Evolutionary conservation across 2,113 vertebrate genomes (phyloP).

Genomic region (Daubentonia madagascariensis): DNA sequence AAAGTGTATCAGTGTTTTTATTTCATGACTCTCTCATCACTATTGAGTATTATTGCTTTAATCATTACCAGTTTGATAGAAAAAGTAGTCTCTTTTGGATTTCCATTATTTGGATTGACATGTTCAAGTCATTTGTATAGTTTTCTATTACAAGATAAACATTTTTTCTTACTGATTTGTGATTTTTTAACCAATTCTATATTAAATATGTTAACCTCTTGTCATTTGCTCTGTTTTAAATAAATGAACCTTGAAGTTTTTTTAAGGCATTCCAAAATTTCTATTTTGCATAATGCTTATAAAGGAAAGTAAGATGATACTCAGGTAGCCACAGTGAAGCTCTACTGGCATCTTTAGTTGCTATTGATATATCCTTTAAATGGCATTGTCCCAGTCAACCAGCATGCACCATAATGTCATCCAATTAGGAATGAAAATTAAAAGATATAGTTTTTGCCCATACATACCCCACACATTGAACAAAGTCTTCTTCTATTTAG

Average conservation of each 20-base stretch:
- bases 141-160: slow-evolving; percentile 20
- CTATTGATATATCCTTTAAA: neutral
- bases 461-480: slow-evolving; percentile 30
- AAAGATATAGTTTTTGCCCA: neutral
- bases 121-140: neutral
- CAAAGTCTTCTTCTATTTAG: slow-evolving; percentile 47
- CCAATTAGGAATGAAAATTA: neutral
- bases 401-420: neutral
- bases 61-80: slow-evolving; percentile 40
- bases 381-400: neutral
- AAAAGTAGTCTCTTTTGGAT: neutral
- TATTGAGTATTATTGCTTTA: neutral
- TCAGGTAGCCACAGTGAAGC: neutral
- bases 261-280: slow-evolving; percentile 4
- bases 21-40: neutral
- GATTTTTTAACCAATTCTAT: neutral
- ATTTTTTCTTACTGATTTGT: slow-evolving; percentile 32
- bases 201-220: neutral
- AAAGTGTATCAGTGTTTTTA: neutral
- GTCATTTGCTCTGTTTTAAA: neutral
- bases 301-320: slow-evolving; percentile 14
- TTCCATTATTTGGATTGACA: slow-evolving; percentile 55
- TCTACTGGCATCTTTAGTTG: neutral
- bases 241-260: neutral
- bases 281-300: neutral